Percentiles rank a stretch among this genome's conserved stretches.
phyloP scores from a whole-genome alignment of 2,888 invertebrate species.

The Drosophila phalerata region DNA sequence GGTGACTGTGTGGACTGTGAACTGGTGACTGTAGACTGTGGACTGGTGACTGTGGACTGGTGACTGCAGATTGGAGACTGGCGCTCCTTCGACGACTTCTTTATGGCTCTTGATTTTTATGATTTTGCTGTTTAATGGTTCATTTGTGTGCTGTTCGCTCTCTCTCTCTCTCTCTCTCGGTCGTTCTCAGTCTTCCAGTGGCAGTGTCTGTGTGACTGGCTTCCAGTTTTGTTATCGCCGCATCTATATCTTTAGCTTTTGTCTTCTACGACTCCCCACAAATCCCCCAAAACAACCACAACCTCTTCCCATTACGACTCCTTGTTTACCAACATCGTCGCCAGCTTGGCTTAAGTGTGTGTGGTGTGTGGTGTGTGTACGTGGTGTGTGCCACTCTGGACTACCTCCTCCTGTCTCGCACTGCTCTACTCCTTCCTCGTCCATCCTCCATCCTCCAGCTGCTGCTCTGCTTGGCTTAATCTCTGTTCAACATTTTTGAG shows the following conservation, averaged over 20 bases:
- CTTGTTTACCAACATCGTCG: constrained; percentile 43
- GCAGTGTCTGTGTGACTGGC: constrained; percentile 18
- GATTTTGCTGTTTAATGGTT: constrained; percentile 83
- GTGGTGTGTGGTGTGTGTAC: not conserved
- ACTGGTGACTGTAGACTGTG: constrained; percentile 11
- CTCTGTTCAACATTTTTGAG: constrained; percentile 60
- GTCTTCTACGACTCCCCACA: constrained; percentile 7
- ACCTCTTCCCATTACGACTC: constrained; percentile 18
- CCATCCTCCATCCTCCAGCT: not conserved
- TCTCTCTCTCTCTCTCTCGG: not conserved
- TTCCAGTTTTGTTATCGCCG: constrained; percentile 28
- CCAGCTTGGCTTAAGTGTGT: constrained; percentile 34
- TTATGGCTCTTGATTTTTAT: constrained; percentile 82
- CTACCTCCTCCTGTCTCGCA: not conserved
- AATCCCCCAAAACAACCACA: not conserved
- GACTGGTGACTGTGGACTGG: constrained; percentile 40
- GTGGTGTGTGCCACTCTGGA: constrained; percentile 9
- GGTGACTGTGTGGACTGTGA: constrained; percentile 22
- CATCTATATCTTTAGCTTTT: constrained; percentile 57
- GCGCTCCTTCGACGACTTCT: constrained; percentile 81
- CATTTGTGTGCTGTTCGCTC: constrained; percentile 63
- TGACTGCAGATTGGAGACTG: constrained; percentile 34
- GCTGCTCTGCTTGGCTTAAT: constrained; percentile 46
- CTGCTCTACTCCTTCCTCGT: not conserved
- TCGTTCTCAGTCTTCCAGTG: not conserved